These are phyloP conservation scores for Holcopasites calliopsidis DNA, from an alignment of 1,140 invertebrate genomes.

Conservation along the genomic window DNA sequence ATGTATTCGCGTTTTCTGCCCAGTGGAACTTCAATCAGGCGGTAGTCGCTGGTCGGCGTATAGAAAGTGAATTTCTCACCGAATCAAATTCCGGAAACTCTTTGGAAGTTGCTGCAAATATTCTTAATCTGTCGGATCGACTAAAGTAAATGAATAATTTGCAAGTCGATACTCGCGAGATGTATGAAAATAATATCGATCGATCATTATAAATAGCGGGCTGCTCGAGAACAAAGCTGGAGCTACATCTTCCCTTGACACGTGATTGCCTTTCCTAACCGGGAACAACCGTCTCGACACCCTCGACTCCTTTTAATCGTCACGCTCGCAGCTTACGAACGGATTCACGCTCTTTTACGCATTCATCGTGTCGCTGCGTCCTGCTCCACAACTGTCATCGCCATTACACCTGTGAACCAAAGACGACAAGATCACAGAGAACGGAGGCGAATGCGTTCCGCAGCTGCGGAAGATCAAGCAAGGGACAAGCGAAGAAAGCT, in stretches of 20 bases:
- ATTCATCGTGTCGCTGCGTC: constrained; percentile 34
- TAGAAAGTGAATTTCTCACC: background rate
- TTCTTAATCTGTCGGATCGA: background rate
- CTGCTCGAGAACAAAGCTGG: background rate
- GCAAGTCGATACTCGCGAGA: background rate
- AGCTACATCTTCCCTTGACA: background rate
- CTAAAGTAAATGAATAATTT: background rate
- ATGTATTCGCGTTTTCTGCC: background rate
- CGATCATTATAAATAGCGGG: background rate
- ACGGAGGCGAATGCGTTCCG: background rate
- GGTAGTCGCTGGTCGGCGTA: background rate
- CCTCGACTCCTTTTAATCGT: constrained; percentile 48
- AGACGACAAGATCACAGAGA: background rate
- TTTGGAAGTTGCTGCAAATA: background rate
- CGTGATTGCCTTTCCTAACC: background rate
- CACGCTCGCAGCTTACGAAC: constrained; percentile 45
- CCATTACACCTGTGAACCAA: background rate
- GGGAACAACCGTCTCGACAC: background rate
- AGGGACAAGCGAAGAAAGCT: background rate
- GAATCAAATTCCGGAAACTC: too few species aligned
- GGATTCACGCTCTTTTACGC: constrained; percentile 49
- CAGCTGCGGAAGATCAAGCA: background rate
- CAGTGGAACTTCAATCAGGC: background rate
- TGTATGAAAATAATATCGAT: constrained; percentile 7
- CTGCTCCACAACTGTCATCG: background rate